Evolutionary conservation across 2,113 vertebrate genomes (phyloP).

Genomic region (Pteronura brasiliensis): DNA sequence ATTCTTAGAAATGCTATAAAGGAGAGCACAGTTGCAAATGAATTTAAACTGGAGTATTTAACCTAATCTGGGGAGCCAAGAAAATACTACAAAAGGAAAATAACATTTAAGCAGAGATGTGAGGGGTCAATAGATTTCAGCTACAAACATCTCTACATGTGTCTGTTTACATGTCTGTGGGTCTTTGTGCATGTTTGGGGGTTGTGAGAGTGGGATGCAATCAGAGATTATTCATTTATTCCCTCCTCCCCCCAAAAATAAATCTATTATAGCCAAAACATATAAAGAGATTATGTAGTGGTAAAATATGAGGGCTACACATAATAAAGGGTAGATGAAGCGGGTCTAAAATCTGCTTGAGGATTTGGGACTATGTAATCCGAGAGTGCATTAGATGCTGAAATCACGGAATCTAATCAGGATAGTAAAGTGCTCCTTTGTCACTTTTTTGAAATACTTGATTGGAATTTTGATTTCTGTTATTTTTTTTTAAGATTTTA

Average conservation of each 20-base stretch:
- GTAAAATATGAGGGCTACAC: background rate
- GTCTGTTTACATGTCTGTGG: background rate
- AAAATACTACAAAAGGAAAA: background rate
- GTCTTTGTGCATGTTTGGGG: background rate
- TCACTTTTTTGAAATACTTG: background rate
- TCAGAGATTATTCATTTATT: background rate
- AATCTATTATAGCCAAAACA: background rate
- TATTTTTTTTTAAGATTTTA: background rate
- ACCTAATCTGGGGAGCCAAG: background rate
- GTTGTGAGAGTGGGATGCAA: background rate
- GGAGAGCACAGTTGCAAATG: background rate
- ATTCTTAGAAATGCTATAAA: background rate
- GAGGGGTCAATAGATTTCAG: background rate
- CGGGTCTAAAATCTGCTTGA: background rate
- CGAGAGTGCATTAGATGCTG: background rate
- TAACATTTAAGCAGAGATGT: background rate
- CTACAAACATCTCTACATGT: background rate
- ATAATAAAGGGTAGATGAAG: background rate
- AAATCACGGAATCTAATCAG: background rate
- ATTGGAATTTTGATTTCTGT: background rate
- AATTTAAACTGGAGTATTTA: background rate
- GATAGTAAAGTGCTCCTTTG: background rate
- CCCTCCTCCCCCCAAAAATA: background rate
- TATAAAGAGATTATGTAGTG: background rate
- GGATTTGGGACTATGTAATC: background rate